These are phyloP conservation scores for Nephotettix cincticeps DNA, from an alignment of 1,140 invertebrate species.

Conservation along the genomic window DNA sequence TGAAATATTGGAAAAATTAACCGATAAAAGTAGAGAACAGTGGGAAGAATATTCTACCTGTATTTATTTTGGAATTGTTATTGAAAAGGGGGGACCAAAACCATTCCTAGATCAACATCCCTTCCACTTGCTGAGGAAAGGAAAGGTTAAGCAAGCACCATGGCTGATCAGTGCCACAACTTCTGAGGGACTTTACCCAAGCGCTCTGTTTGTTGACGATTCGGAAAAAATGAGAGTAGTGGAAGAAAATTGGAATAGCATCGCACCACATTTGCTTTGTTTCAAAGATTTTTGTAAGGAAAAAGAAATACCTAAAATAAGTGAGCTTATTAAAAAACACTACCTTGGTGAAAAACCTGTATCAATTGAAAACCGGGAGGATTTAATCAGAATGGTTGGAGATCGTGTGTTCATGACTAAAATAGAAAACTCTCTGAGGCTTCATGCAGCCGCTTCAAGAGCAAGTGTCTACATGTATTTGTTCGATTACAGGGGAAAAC, in stretches of 20 bases:
- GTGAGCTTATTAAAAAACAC: conserved; percentile 32
- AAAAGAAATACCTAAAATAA: conserved; percentile 21
- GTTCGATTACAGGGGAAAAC: conserved; percentile 36
- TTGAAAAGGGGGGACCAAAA: conserved; percentile 9
- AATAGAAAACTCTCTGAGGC: conserved; percentile 31
- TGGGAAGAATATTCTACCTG: background rate
- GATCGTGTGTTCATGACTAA: conserved; percentile 37
- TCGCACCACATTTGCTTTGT: conserved; percentile 38
- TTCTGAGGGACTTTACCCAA: conserved; percentile 43
- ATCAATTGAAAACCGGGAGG: conserved; percentile 6
- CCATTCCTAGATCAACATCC: conserved; percentile 45
- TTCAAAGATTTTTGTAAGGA: conserved; percentile 34
- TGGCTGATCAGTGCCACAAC: conserved; percentile 43
- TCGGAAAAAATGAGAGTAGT: conserved; percentile 28
- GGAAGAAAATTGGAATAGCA: conserved; percentile 34
- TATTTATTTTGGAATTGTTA: background rate
- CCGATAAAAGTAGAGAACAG: conserved; percentile 38
- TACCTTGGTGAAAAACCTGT: conserved; percentile 34
- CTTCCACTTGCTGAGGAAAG: background rate
- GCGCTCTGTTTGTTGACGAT: conserved; percentile 28
- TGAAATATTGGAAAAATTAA: conserved; percentile 57
- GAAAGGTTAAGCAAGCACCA: conserved; percentile 30
- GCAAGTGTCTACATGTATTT: conserved; percentile 38
- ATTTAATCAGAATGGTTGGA: conserved; percentile 33
- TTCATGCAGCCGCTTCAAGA: conserved; percentile 28